Evolutionary conservation across 2,113 vertebrate species (phyloP).

Genomic region (Nibea albiflora): DNA sequence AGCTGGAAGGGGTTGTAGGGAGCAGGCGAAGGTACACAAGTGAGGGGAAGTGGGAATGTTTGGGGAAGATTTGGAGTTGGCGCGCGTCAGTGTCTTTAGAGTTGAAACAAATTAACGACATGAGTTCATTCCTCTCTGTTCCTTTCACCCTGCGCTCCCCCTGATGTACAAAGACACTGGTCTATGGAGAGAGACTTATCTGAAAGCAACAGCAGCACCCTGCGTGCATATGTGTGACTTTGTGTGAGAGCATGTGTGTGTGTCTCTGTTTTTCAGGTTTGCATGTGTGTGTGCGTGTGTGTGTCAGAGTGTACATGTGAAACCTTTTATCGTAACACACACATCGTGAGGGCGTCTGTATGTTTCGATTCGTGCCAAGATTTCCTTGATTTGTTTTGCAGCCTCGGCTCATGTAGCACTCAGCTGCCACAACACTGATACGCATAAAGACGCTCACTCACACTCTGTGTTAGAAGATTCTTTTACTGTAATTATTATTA

Average conservation of each 20-base stretch:
- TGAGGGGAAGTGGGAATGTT: constrained; percentile 50
- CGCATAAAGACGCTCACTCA: neutral
- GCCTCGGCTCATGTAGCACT: neutral
- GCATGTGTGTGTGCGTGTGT: neutral
- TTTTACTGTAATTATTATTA: neutral
- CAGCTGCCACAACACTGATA: neutral
- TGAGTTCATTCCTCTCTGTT: constrained; percentile 64
- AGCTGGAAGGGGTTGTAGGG: constrained; percentile 20
- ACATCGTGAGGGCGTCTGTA: neutral
- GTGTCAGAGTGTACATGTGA: constrained; percentile 3
- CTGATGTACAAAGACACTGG: constrained; percentile 73
- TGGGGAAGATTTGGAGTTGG: constrained; percentile 47
- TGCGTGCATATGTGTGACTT: constrained; percentile 15
- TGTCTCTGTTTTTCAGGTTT: neutral
- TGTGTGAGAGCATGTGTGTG: neutral
- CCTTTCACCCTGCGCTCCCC: constrained; percentile 63
- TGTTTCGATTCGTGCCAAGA: constrained; percentile 1
- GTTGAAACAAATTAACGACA: constrained; percentile 76
- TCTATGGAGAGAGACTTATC: constrained; percentile 77
- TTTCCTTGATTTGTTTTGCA: constrained; percentile 10
- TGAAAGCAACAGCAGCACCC: constrained; percentile 71
- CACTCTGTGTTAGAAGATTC: neutral
- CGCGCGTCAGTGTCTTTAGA: constrained; percentile 41
- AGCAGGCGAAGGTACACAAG: constrained; percentile 15
- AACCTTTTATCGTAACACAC: constrained; percentile 5